phyloP scores from a whole-genome alignment of 1,140 invertebrate genomes.

The Anoplolepis gracilipes region DNA sequence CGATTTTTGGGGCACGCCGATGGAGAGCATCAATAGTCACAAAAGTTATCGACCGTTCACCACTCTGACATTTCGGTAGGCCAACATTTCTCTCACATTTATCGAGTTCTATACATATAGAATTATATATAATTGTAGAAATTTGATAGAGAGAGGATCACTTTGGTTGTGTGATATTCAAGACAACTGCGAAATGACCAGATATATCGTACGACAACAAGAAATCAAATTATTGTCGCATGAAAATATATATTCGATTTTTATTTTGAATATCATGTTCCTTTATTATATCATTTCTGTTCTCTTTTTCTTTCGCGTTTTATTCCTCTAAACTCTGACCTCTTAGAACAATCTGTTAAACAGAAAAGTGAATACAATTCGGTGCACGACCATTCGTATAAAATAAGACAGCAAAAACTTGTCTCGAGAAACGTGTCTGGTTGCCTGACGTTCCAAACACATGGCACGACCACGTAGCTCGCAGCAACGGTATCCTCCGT shows the following conservation, averaged over 20 bases:
- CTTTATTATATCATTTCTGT: background rate
- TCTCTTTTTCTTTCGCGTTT: background rate
- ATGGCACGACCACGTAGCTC: slow-evolving; percentile 54
- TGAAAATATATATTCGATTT: background rate
- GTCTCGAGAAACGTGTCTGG: slow-evolving; percentile 60
- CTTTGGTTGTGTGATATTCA: background rate
- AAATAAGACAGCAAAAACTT: slow-evolving; percentile 58
- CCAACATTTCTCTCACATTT: slow-evolving; percentile 39
- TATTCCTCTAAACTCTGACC: slow-evolving; percentile 24
- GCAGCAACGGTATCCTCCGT: slow-evolving; percentile 24
- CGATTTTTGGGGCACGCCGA: slow-evolving; percentile 97
- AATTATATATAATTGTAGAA: background rate
- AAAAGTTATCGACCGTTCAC: slow-evolving; percentile 95
- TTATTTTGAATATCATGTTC: background rate
- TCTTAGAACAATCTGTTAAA: slow-evolving; percentile 51
- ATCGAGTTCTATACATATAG: background rate
- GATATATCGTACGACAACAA: background rate
- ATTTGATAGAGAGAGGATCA: background rate
- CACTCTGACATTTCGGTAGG: slow-evolving; percentile 93
- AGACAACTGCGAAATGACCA: background rate
- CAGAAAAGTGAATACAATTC: slow-evolving; percentile 58
- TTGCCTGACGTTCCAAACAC: slow-evolving; percentile 54
- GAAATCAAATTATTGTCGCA: background rate
- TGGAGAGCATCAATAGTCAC: slow-evolving; percentile 93
- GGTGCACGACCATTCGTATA: slow-evolving; percentile 41